Evolutionary conservation across 2,888 invertebrate genomes (phyloP).

Genomic region (Adelognathus sp.): DNA sequence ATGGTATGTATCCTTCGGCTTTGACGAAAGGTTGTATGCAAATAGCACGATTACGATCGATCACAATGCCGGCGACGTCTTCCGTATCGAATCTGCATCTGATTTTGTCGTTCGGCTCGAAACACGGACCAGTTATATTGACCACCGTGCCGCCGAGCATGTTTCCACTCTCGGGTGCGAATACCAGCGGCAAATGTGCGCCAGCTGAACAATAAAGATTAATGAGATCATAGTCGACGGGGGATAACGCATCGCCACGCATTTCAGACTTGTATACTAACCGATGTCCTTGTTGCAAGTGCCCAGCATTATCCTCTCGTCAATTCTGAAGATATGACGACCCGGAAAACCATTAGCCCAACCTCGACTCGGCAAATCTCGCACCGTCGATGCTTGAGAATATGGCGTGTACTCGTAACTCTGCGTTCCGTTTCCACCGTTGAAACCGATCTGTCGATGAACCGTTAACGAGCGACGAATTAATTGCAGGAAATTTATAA

Average conservation of each 20-base stretch:
- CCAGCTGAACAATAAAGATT: conserved; percentile 84
- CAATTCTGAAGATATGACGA: conserved; percentile 96
- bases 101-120: conserved; percentile 88
- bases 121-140: conserved; percentile 98
- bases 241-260: neutral
- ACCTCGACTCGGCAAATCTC: conserved; percentile 92
- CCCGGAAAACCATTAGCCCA: conserved; percentile 95
- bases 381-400: conserved; percentile 92
- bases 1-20: conserved; percentile 93
- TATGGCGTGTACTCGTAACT: conserved; percentile 95
- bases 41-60: conserved; percentile 91
- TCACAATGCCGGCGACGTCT: conserved; percentile 89
- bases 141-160: conserved; percentile 99
- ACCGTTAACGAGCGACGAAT: neutral
- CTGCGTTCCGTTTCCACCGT: conserved; percentile 96
- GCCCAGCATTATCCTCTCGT: conserved; percentile 96
- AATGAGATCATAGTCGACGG: neutral
- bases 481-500: neutral
- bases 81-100: conserved; percentile 93
- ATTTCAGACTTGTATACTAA: conserved; percentile 75
- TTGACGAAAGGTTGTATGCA: conserved; percentile 94
- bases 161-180: conserved; percentile 97
- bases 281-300: conserved; percentile 96
- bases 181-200: conserved; percentile 90
- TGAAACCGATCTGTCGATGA: conserved; percentile 92